Base-by-base conservation (phyloP, 2,888 invertebrate genomes). In the Spilarctia lutea region DNA sequence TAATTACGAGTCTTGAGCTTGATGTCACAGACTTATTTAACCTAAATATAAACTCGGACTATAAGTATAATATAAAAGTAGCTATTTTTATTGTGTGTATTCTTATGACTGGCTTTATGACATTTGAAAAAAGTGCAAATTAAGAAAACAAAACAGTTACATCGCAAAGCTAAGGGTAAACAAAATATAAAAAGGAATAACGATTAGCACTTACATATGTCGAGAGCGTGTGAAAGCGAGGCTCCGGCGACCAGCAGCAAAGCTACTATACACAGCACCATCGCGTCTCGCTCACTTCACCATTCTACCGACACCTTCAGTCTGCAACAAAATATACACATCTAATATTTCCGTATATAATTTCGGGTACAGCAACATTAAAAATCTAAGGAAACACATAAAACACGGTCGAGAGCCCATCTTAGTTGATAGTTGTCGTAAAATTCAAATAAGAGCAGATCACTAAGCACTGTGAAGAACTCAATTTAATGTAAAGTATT, bases 201-300 rank as follows among this genome's bases (percentile, higher is more conserved):
- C 4, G 6, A 2, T 48, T 33, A 42, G 73, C 85, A 95, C 95
- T 94, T 79, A 95, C 95, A 95, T 88, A 93, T 92, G 82, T 95
- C 95, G 71, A 95, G 91, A 78, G 94, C 93, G 76, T 85, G 87
- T 79, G 87, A 79, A 81, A 85, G 82, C 79, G 91, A 83, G 79
- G 88, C 89, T 81, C 87, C 88, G 75, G 83, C 87, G 73, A 94
- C 88, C 88, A 94, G 85, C 84, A 93, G 85, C 84, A 92, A 79
- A 72, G 89, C 91, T 83, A 92, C 86, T 85, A 91, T 88, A 89
- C 89, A 89, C 87, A 88, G 86, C 90, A 91, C 88, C 94, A 94
- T 94, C 88, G 86, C 93, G 91, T 85, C 84, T 82, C 87, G 81
- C 85, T 93, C 90, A 94, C 94, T 92, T 91, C 93, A 90, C 91